Evolutionary conservation across 2,888 invertebrate species (phyloP).

Genomic region (Elmis aenea): DNA sequence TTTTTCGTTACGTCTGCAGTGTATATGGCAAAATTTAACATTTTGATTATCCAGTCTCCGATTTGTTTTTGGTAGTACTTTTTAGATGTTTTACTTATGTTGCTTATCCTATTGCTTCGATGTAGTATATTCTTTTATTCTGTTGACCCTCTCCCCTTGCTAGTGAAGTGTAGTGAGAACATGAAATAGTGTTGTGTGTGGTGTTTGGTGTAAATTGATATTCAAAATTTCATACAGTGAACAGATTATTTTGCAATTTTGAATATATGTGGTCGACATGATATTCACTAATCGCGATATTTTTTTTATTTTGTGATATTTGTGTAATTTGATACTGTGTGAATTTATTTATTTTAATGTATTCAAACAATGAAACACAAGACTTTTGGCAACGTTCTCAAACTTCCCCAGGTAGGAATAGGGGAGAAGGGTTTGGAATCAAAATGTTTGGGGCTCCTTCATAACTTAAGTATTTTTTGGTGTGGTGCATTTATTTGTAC

Average conservation of each 20-base stretch:
- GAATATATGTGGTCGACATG: too few species aligned
- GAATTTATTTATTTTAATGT: background rate
- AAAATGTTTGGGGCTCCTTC: conserved; percentile 31
- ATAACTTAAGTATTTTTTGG: too few species aligned
- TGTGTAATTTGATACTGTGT: too few species aligned
- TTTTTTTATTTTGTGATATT: too few species aligned
- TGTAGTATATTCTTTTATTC: conserved; percentile 12
- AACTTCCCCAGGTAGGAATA: conserved; percentile 42
- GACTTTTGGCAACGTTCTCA: conserved; percentile 7
- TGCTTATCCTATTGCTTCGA: conserved; percentile 31
- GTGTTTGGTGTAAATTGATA: too few species aligned
- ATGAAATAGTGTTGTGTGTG: conserved; percentile 9
- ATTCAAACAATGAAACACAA: conserved; percentile 5
- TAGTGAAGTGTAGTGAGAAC: conserved; percentile 19
- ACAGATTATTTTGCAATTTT: too few species aligned
- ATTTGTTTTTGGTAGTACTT: conserved; percentile 37
- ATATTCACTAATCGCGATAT: too few species aligned
- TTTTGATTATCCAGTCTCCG: conserved; percentile 46
- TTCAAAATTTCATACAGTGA: too few species aligned
- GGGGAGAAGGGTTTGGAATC: conserved; percentile 41
- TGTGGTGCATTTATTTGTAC: conserved; percentile 1
- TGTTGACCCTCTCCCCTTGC: conserved; percentile 27
- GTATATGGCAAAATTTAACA: conserved; percentile 44
- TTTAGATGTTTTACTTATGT: conserved; percentile 33
- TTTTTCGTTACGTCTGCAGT: conserved; percentile 29